Evolutionary conservation across 2,113 vertebrate species (phyloP).

Genomic region (Garra rufa): DNA sequence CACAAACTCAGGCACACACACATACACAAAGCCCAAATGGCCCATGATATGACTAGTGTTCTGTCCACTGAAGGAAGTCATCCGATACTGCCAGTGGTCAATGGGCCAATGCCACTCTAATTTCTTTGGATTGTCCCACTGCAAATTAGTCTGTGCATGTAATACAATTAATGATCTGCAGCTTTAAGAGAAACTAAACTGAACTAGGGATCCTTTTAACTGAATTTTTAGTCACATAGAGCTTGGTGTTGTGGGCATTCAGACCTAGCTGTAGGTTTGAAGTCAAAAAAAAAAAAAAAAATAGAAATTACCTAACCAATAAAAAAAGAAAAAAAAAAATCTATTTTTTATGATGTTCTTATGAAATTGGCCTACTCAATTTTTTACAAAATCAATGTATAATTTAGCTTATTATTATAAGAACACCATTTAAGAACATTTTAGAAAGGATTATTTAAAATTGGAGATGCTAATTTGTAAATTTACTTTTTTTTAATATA

Average conservation of each 20-base stretch:
- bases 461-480: too few relatives aligned
- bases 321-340: too few relatives aligned
- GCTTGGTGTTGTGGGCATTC: neutral
- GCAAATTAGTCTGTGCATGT: constrained; percentile 31
- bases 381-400: too few relatives aligned
- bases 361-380: too few relatives aligned
- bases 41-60: constrained; percentile 49
- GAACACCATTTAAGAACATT: too few relatives aligned
- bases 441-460: too few relatives aligned
- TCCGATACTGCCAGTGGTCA: constrained; percentile 17
- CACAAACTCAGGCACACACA: constrained; percentile 43
- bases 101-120: constrained; percentile 20
- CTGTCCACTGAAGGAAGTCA: constrained; percentile 21
- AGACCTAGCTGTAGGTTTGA: neutral
- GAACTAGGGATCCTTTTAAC: neutral
- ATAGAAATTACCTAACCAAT: too few relatives aligned
- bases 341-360: too few relatives aligned
- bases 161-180: constrained; percentile 29
- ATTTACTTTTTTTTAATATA: too few relatives aligned
- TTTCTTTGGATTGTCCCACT: constrained; percentile 35
- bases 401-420: too few relatives aligned
- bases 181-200: constrained; percentile 7
- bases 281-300: too few relatives aligned
- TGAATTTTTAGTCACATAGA: neutral
- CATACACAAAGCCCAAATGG: constrained; percentile 62